Evolutionary conservation across 1,140 invertebrate species (phyloP).

Genomic region (Riptortus pedestris): DNA sequence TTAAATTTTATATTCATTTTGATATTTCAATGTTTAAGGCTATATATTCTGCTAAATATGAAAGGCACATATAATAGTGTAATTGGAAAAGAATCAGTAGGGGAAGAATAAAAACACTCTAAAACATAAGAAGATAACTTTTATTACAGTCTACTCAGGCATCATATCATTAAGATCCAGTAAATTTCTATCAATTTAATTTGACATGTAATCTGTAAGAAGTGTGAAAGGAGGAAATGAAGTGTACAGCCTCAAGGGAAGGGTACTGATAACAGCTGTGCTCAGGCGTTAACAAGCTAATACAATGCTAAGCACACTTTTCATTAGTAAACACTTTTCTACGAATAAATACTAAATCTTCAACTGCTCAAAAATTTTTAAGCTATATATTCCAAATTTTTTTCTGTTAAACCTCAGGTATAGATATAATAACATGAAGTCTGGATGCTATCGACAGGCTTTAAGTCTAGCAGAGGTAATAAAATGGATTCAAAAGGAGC

Average conservation of each 20-base stretch:
- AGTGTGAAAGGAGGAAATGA: not conserved
- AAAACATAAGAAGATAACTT: slow-evolving; percentile 4
- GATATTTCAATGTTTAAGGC: too few species aligned
- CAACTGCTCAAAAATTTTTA: not conserved
- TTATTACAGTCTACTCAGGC: slow-evolving; percentile 4
- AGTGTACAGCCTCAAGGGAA: not conserved
- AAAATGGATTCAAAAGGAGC: not conserved
- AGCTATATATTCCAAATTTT: not conserved
- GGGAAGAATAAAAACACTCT: not conserved
- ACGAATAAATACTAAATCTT: not conserved
- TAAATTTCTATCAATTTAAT: slow-evolving; percentile 6
- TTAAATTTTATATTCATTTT: too few species aligned
- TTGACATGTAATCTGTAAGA: not conserved
- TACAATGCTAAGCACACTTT: slow-evolving; percentile 3
- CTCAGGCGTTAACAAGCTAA: not conserved
- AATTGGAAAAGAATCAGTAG: too few species aligned
- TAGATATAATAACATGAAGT: not conserved
- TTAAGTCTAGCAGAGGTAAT: not conserved
- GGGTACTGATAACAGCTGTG: not conserved
- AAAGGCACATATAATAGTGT: too few species aligned
- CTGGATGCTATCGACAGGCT: not conserved
- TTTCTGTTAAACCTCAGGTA: not conserved
- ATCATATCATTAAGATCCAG: not conserved
- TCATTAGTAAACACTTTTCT: not conserved
- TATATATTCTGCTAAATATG: too few species aligned